Evolutionary conservation across 2,113 vertebrate species (phyloP).

Genomic region (Hoplias malabaricus): DNA sequence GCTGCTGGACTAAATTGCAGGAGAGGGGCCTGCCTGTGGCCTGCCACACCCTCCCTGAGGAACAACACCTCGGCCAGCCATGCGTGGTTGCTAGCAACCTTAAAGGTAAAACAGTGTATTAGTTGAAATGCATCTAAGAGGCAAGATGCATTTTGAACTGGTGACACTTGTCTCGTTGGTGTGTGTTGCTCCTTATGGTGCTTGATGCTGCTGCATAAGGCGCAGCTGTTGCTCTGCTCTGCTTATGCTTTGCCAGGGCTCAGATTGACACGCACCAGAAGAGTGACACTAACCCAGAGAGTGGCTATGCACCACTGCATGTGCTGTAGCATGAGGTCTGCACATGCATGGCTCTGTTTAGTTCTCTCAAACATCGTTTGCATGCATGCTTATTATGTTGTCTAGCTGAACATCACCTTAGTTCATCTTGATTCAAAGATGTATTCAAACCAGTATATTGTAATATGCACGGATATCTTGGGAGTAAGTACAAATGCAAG

Average conservation of each 20-base stretch:
- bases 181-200: constrained; percentile 12
- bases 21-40: constrained; percentile 76
- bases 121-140: constrained; percentile 60
- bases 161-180: constrained; percentile 10
- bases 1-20: constrained; percentile 80
- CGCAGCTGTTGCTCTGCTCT: constrained; percentile 22
- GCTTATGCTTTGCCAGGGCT: constrained; percentile 19
- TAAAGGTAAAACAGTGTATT: constrained; percentile 68
- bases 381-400: constrained; percentile 4
- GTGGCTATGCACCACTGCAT: background rate
- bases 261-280: background rate
- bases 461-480: background rate
- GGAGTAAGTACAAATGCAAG: background rate
- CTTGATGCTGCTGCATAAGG: background rate
- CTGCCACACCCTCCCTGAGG: constrained; percentile 80
- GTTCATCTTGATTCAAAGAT: background rate
- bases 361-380: background rate
- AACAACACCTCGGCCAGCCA: constrained; percentile 67
- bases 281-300: background rate
- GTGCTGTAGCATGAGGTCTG: background rate
- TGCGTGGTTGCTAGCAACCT: constrained; percentile 75
- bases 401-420: background rate
- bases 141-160: constrained; percentile 59
- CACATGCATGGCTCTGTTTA: constrained; percentile 10
- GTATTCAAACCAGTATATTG: background rate